Base-by-base conservation (phyloP, 2,113 vertebrate genomes). In the Rhineura floridana region DNA sequence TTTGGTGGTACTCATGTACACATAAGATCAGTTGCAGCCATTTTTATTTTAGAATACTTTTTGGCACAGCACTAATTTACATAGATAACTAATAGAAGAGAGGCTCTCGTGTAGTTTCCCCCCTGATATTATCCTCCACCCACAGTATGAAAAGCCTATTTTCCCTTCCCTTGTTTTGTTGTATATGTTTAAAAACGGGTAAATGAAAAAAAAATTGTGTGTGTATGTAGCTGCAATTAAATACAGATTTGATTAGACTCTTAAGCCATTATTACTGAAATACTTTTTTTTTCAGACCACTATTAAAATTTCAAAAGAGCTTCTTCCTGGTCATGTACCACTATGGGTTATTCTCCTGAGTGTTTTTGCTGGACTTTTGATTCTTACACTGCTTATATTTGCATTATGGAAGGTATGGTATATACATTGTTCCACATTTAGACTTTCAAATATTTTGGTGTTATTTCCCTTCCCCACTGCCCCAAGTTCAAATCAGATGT, bases 311-410 rank as follows among this genome's bases (percentile, higher is more conserved):
- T 98, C 98, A 6, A 99, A 98, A 92, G 98, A 98, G 46, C 95
- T 96, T 28, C 86, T 94, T 0, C 96, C 96, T 0, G 97, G 98
- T 86, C 97, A 95, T 87, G 98, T 99, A 44, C 98, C 98, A 0
- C 88, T 98, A 2, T 99, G 98, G 99, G 98, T 99, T 76, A 99
- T 99, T 87, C 97, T 99, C 63, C 65, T 99, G 86, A 99, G 98
- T 88, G 97, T 99, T 86, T 98, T 99, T 0, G 97, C 98, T 0
- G 99, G 99, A 67, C 97, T 99, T 3, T 91, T 99, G 88, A 98
- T 99, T 86, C 93, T 99, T 87, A 97, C 98, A 33, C 97, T 99
- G 46, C 98, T 99, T 86, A 98, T 99, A 95, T 97, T 99, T 87
- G 97, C 95, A 48, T 96, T 99, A 83, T 99, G 98, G 99, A 99